Conservation (phyloP, 2,113 vertebrate species). For the Corapipo altera region DNA sequence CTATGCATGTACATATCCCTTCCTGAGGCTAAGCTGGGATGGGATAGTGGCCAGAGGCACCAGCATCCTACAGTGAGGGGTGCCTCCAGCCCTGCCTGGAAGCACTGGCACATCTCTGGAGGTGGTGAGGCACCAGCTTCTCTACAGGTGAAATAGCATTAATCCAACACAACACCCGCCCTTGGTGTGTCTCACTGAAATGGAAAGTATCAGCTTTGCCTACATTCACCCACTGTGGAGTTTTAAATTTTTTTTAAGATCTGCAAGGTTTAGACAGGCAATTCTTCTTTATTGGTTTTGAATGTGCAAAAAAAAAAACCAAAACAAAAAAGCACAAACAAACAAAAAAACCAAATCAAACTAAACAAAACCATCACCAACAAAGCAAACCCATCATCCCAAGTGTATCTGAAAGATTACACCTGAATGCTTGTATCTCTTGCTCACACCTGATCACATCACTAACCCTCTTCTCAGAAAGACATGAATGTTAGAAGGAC, state of each 20-base stretch:
- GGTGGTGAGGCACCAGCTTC: background rate
- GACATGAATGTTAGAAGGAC: background rate
- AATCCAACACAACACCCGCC: background rate
- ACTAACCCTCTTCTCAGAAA: background rate
- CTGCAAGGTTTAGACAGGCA: background rate
- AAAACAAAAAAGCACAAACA: background rate
- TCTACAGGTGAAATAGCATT: background rate
- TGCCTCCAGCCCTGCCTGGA: background rate
- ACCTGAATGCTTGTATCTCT: background rate
- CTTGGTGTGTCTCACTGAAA: background rate
- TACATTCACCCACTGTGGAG: background rate
- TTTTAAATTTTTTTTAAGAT: background rate
- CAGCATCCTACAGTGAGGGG: accelerated
- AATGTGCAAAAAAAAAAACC: background rate
- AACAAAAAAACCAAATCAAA: background rate
- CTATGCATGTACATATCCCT: accelerated
- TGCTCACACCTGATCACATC: background rate
- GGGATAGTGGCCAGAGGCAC: accelerated
- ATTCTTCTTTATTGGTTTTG: background rate
- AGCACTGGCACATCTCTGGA: background rate
- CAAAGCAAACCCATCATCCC: background rate
- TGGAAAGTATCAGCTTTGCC: background rate
- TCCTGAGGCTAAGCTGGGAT: background rate
- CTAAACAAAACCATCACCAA: background rate
- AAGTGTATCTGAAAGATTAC: background rate